Base-by-base conservation (phyloP, 2,113 vertebrate genomes). In the Epinephelus cyanopodus region DNA sequence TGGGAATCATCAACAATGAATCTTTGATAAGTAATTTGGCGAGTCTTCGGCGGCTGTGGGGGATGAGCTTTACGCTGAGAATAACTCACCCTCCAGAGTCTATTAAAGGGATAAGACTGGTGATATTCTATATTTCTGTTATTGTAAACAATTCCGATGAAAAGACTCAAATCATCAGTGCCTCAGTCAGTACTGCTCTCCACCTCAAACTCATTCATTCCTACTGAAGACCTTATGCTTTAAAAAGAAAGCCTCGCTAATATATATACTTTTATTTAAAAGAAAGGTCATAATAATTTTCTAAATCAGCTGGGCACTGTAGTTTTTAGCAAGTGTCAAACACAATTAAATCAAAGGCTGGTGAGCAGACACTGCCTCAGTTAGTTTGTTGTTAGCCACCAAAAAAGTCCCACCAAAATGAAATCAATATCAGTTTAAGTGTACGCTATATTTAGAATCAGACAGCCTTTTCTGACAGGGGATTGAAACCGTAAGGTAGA, bases 1-100 rank as follows among this genome's bases (percentile, higher is more conserved):
- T 95, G 90, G 87, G 89, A 93, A 85, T 92, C 93, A 90, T 94
- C 86, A 92, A 89, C 90, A 87, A 90, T 87, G 77, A 93, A 84
- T 93, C 86, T 82, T 81, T 94, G 89, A 94, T 92, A 92, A 90
- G 92, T 92, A 87, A 92, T 95, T 89, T 87, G 87, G 78, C 29
- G 66, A 67, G 62, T 74, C 72, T 81, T 82, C 81, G 75, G 85
- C 63, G 53, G 83, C 68, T 79, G 80, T 81, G 76, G 90, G 79
- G 86, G 87, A 61, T 68, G 89, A 75, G 85, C 52, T 74, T 63
- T 54, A 21, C 21, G 63, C 78, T 73, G 72, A 62, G 77, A 88
- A 88, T 72, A 70, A 84, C 52, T 89, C 81, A 72, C 37, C 63
- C 58, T 45, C 56, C 75, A 45, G 52, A 15, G 70, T 53, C 60